A percentile compares a stretch with the other conserved stretches of the same genome.
phyloP scores from a whole-genome alignment of 2,888 invertebrate species.

The Polyommatus icarus region DNA sequence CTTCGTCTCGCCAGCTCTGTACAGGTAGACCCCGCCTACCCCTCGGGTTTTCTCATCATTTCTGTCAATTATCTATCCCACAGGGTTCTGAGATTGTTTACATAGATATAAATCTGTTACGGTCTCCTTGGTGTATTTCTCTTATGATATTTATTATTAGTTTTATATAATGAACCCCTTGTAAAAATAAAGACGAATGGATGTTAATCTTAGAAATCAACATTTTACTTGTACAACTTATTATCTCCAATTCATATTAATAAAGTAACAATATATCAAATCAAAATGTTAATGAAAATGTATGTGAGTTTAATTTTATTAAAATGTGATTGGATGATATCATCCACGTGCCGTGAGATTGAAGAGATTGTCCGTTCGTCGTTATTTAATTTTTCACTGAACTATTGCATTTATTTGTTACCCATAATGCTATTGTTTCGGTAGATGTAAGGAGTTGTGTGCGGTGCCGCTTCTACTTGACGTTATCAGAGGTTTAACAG shows the following conservation, averaged over 20 bases:
- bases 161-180: conserved; percentile 33
- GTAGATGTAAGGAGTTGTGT: conserved; percentile 4
- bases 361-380: not conserved
- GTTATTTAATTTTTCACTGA: not conserved
- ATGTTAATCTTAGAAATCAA: not conserved
- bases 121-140: conserved; percentile 39
- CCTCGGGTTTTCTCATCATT: conserved; percentile 67
- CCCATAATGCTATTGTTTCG: not conserved
- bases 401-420: not conserved
- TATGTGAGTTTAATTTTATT: not conserved
- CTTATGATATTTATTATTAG: conserved; percentile 26
- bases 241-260: not conserved
- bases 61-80: conserved; percentile 75
- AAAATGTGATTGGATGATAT: not conserved
- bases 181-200: conserved; percentile 20
- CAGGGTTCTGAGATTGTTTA: conserved; percentile 71
- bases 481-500: too few relatives aligned
- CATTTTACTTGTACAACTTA: not conserved
- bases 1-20: conserved; percentile 47
- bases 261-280: not conserved
- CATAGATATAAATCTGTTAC: conserved; percentile 62
- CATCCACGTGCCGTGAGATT: not conserved
- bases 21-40: conserved; percentile 42
- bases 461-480: not conserved
- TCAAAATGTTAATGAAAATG: not conserved